Base-by-base conservation (phyloP, 2,888 invertebrate genomes). In the Carcina quercana region DNA sequence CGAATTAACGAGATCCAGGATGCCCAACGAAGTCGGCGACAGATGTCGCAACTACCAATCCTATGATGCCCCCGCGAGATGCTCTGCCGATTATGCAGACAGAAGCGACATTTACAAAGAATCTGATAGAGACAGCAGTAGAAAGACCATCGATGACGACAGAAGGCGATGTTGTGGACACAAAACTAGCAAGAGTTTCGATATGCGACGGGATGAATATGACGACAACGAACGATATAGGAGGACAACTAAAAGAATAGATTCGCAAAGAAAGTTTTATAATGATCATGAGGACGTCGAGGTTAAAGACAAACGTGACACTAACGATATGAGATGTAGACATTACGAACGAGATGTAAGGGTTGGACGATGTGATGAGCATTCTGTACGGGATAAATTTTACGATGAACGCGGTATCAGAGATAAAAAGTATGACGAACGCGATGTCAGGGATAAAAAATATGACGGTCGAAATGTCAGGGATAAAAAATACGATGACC, bases 171-270 rank as follows among this genome's bases (percentile, higher is more conserved):
- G 45, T 11, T 60, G 55, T 17, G 76, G 72, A 13, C 68, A 73
- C 30, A 78, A 65, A 32, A 63, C 70, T 1, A 78, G 73, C 32
- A 58, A 78, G 34, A 80, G 79, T 34, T 80, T 69, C 26, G 78
- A 80, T 3, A 38, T 64, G 2, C 61, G 58, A 1, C 59, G 70
- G 20, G 67, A 73, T 2, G 41, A 37, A 10, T 69, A 60, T 17
- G 31, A 22, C 0, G 68, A 72, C 0, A 73, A 71, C 3, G 67
- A 67, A 1, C 51, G 64, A 32, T 50, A 40, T 13, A 56, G 65
- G 2, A 58, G 61, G 20, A 24, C 11, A 11, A 67, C 69, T 0
- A 40, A 62, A 2, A 56, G 79, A 27, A 78, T 74, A 35, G 80
- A 66, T 10, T 49, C 45, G 3, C 66, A 53, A 25, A 58, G 59